Percentiles rank a stretch among this genome's conserved stretches.
Evolutionary conservation across 2,113 vertebrate genomes (phyloP).

Genomic region (Tyto alba): DNA sequence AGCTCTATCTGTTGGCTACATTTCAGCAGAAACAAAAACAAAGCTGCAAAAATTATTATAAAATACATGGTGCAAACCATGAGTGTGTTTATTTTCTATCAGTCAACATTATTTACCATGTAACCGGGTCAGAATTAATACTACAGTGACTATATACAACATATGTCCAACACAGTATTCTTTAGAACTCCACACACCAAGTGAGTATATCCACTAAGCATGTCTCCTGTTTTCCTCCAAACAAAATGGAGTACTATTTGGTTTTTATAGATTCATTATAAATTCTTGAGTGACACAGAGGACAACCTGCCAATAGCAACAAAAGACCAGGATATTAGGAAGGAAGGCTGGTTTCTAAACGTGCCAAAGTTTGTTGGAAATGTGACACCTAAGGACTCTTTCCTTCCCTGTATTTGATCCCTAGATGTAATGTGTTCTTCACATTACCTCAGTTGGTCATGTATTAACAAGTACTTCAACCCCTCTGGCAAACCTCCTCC

Average conservation of each 20-base stretch:
- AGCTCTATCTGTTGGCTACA: conserved; percentile 34
- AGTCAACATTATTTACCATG: conserved; percentile 66
- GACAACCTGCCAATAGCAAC: conserved; percentile 24
- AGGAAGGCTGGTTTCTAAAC: conserved; percentile 13
- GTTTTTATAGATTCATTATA: conserved; percentile 36
- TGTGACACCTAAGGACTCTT: neutral
- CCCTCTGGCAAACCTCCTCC: neutral
- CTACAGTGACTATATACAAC: conserved; percentile 35
- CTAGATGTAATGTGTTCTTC: neutral
- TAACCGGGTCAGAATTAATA: conserved; percentile 69
- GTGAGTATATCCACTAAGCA: neutral
- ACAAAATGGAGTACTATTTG: conserved; percentile 24
- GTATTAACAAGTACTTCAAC: neutral
- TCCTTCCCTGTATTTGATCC: neutral
- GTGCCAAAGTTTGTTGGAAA: conserved; percentile 15
- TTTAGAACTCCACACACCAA: neutral
- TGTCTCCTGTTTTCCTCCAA: neutral
- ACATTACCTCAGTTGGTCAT: neutral
- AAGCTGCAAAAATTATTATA: conserved; percentile 62
- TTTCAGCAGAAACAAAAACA: conserved; percentile 65
- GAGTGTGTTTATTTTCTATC: conserved; percentile 66
- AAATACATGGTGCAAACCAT: conserved; percentile 58
- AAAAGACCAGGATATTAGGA: neutral
- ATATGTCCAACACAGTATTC: conserved; percentile 16
- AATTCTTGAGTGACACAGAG: conserved; percentile 33